A percentile compares a stretch with the other conserved stretches of the same genome.
Conservation (phyloP, 2,888 invertebrate genomes). For the Campaea margaritaria region DNA sequence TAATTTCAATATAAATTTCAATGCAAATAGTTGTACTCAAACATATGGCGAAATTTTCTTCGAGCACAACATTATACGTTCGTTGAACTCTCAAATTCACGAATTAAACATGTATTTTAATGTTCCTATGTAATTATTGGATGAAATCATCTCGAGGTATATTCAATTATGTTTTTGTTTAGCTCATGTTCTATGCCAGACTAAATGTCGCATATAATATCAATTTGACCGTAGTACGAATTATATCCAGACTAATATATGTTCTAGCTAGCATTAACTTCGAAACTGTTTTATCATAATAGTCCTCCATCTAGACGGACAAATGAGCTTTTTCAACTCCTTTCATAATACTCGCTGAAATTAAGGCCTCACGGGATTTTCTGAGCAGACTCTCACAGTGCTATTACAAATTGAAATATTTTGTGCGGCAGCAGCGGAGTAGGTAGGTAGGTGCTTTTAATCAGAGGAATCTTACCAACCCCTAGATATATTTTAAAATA, state of each 20-base stretch:
- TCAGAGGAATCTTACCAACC: slow-evolving; percentile 3
- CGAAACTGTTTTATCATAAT: slow-evolving; percentile 25
- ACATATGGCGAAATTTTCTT: slow-evolving; percentile 48
- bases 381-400: slow-evolving; percentile 18
- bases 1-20: slow-evolving; percentile 43
- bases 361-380: slow-evolving; percentile 19
- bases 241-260: slow-evolving; percentile 13
- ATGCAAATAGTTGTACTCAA: slow-evolving; percentile 51
- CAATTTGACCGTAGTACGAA: slow-evolving; percentile 14
- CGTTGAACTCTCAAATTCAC: slow-evolving; percentile 58
- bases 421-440: slow-evolving; percentile 1
- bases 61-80: slow-evolving; percentile 58
- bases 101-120: slow-evolving; percentile 32
- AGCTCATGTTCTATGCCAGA: slow-evolving; percentile 10
- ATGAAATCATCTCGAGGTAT: slow-evolving; percentile 38
- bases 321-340: slow-evolving; percentile 29
- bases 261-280: slow-evolving; percentile 14
- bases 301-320: slow-evolving; percentile 22
- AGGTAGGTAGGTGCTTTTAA: not conserved
- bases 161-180: slow-evolving; percentile 38
- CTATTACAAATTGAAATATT: slow-evolving; percentile 18
- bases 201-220: slow-evolving; percentile 27
- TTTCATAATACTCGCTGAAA: slow-evolving; percentile 24
- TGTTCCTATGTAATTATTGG: slow-evolving; percentile 34
- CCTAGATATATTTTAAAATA: slow-evolving; percentile 2